phyloP scores from a whole-genome alignment of 2,888 invertebrate species.

The Physocephala rufipes region DNA sequence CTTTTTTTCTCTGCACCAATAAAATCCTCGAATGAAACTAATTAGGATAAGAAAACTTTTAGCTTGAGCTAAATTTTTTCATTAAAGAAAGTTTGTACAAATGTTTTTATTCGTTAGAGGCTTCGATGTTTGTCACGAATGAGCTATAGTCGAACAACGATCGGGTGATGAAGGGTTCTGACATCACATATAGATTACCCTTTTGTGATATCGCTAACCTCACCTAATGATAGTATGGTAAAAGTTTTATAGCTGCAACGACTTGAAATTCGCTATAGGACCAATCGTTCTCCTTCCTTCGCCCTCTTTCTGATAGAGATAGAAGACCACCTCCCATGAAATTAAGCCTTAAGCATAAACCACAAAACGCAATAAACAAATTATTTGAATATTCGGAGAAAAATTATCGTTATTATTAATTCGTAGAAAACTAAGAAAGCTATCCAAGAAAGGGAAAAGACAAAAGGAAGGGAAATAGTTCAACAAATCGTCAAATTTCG shows the following conservation, averaged over 20 bases:
- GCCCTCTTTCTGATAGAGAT: too few relatives aligned
- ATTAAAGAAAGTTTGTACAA: background rate
- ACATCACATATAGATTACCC: background rate
- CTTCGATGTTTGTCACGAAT: too few relatives aligned
- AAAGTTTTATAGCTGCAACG: conserved; percentile 13
- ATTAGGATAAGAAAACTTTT: conserved; percentile 11
- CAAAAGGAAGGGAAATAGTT: too few relatives aligned
- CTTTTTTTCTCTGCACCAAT: conserved; percentile 15
- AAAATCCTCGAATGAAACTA: conserved; percentile 21
- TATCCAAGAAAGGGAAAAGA: too few relatives aligned
- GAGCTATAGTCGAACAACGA: background rate
- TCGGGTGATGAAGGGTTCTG: background rate
- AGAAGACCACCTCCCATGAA: background rate
- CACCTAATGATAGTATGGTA: conserved; percentile 12
- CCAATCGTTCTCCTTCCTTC: background rate
- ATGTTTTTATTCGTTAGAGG: too few relatives aligned
- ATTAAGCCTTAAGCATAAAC: too few relatives aligned
- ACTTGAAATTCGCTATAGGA: background rate
- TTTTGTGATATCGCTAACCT: conserved; percentile 4
- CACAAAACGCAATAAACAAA: too few relatives aligned
- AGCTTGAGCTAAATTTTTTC: background rate
- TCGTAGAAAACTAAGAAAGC: too few relatives aligned
- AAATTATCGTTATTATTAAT: too few relatives aligned
- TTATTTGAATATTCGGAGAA: too few relatives aligned
- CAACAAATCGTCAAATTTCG: too few relatives aligned